A percentile compares a stretch with the other conserved stretches of the same genome.
These are phyloP conservation scores for Paratilapia polleni DNA, from an alignment of 2,113 vertebrate species.

Conservation along the genomic window DNA sequence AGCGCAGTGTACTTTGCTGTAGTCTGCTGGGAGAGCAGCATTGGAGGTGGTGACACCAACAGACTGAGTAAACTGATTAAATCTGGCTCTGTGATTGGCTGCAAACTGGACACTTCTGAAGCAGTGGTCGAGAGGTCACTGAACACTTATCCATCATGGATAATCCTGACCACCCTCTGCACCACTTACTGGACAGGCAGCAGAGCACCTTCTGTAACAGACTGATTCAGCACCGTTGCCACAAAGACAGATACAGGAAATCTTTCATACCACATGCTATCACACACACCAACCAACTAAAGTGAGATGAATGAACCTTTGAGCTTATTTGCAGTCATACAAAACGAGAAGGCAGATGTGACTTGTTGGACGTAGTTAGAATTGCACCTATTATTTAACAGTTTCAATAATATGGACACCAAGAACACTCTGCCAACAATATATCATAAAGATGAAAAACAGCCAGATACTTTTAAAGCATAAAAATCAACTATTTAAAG, in stretches of 20 bases:
- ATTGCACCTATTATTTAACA: not conserved
- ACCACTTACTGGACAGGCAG: not conserved
- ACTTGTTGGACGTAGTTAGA: not conserved
- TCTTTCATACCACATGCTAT: not conserved
- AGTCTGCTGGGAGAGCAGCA: not conserved
- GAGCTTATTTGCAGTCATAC: not conserved
- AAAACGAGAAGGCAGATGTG: not conserved
- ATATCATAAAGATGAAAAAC: not conserved
- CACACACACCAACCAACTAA: not conserved
- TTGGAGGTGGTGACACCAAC: not conserved
- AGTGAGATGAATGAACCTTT: not conserved
- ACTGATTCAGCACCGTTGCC: not conserved
- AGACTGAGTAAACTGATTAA: not conserved
- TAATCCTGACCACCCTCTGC: not conserved
- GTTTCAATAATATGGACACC: not conserved
- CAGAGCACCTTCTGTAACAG: not conserved
- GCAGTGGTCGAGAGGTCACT: not conserved
- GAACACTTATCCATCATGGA: not conserved
- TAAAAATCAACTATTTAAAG: not conserved
- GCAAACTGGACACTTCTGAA: not conserved
- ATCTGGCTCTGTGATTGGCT: not conserved
- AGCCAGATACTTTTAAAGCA: not conserved
- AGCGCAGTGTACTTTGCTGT: too few relatives aligned
- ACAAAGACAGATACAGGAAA: not conserved
- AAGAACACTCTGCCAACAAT: not conserved